Evolutionary conservation across 30 jellyfish, hydroid and myxozoan genomes (phyloP), one percentile per base, ranked within the genome.

Genomic region (Chrysaora quinquecirrha): DNA sequence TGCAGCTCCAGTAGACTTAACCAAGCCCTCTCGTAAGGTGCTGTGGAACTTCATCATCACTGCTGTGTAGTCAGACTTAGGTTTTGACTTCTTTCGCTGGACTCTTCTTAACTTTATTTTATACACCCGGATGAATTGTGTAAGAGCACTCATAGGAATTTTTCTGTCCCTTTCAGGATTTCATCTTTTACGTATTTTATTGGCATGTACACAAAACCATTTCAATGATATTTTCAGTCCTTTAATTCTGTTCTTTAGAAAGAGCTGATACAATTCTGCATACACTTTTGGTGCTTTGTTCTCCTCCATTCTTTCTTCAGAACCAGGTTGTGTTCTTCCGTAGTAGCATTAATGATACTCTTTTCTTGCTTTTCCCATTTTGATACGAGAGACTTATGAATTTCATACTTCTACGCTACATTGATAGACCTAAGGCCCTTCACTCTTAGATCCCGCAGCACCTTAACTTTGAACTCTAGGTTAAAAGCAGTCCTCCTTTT

Each of bases 31-130:
- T 10, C 89, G 70, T 33, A 78, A 29, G 3, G 34, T 61, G 68
- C 70, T 16, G 66, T 78, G 89, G 73, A 83, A 78, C 43, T 31
- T 60, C 86, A 58, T 78, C 83, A 75, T 63, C 31, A 3, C 22
- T 58, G 64, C 31, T 49, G 69, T 29, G 43, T 30, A 60, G n/a
- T 21, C 49, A 11, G 33, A 21, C 29, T 43, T 64, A 31, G 33
- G 43, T 16, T 29, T 46, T 35, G 43, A 63, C 29, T 58, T 35
- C 74, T 60, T 60, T 1, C 85, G 84, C 35, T 78, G 85, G 61
- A 64, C 86, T 21, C 86, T 54, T 65, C 49, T 30, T 47, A 74
- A 28, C 31, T 52, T 23, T 30, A 74, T 74, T 52, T 49, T 74
- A 33, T 74, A 66, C 28, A 19, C 28, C 9, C 78, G 6, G 12